phyloP scores from a whole-genome alignment of 2,888 invertebrate genomes.

The Aleiodes alternator region DNA sequence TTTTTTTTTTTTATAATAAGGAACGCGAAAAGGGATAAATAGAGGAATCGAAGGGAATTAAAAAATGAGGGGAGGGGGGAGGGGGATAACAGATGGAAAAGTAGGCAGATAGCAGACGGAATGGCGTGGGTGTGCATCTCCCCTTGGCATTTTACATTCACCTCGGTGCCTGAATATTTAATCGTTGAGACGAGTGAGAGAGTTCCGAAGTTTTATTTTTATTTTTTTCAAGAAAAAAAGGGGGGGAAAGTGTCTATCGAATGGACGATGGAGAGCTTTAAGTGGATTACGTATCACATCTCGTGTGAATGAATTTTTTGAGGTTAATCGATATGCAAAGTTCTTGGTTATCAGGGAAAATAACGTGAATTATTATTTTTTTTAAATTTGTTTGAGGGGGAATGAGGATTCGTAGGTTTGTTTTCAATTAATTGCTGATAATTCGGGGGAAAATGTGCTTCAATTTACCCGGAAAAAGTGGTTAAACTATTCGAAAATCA shows the following conservation, averaged over 20 bases:
- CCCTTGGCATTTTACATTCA: constrained; percentile 68
- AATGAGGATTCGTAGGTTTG: too few species aligned
- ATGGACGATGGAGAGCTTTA: not conserved
- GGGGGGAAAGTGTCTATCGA: not conserved
- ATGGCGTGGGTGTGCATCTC: constrained; percentile 42
- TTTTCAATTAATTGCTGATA: too few species aligned
- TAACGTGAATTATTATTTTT: too few species aligned
- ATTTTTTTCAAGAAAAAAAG: too few species aligned
- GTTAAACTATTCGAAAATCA: too few species aligned
- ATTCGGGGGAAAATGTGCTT: too few species aligned
- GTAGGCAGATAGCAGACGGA: constrained; percentile 12
- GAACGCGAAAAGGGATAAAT: not conserved
- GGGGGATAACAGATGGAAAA: constrained; percentile 12
- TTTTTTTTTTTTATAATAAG: not conserved
- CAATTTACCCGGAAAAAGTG: too few species aligned
- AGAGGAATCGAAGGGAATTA: not conserved
- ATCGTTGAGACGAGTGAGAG: constrained; percentile 54
- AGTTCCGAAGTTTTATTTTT: not conserved
- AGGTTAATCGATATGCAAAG: too few species aligned
- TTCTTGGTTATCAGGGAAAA: too few species aligned
- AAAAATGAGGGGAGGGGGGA: not conserved
- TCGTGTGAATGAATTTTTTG: too few species aligned
- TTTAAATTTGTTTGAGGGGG: too few species aligned
- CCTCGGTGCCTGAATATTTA: constrained; percentile 72
- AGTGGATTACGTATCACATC: too few species aligned